Evolutionary conservation across 2,888 invertebrate genomes (phyloP).

Genomic region (Leptarthrus brevirostris): DNA sequence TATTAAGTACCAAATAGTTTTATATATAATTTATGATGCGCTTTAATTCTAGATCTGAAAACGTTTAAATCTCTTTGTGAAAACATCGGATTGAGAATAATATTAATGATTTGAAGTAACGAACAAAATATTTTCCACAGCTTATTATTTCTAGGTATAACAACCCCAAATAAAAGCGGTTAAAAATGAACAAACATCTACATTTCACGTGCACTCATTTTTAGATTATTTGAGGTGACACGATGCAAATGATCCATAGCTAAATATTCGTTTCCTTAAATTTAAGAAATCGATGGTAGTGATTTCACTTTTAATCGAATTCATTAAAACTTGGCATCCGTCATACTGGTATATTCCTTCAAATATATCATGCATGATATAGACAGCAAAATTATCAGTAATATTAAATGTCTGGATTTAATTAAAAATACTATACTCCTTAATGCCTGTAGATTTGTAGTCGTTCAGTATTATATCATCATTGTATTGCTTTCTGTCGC

Average conservation of each 20-base stretch:
- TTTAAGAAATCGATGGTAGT: constrained; percentile 41
- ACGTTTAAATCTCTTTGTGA: background rate
- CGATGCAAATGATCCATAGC: constrained; percentile 17
- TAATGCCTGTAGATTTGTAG: constrained; percentile 20
- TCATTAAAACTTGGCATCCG: constrained; percentile 26
- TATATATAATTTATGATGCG: constrained; percentile 21
- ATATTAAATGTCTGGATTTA: constrained; percentile 36
- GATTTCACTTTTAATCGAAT: constrained; percentile 19
- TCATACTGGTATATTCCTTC: constrained; percentile 48
- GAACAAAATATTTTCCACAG: constrained; percentile 11
- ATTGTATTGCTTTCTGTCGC: background rate
- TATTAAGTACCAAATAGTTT: background rate
- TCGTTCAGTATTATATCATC: constrained; percentile 21
- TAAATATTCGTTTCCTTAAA: constrained; percentile 34
- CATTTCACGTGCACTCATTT: constrained; percentile 27
- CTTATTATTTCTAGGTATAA: constrained; percentile 20
- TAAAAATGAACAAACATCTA: constrained; percentile 13
- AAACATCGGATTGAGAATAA: background rate
- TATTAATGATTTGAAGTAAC: background rate
- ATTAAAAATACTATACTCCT: constrained; percentile 39
- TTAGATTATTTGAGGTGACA: constrained; percentile 11
- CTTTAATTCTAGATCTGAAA: background rate
- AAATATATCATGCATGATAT: constrained; percentile 47
- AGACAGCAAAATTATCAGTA: constrained; percentile 19
- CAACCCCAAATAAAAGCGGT: constrained; percentile 3